Evolutionary conservation across 2,888 invertebrate species (phyloP), one percentile per base, ranked within the genome.

Genomic region (Diploptera punctata): DNA sequence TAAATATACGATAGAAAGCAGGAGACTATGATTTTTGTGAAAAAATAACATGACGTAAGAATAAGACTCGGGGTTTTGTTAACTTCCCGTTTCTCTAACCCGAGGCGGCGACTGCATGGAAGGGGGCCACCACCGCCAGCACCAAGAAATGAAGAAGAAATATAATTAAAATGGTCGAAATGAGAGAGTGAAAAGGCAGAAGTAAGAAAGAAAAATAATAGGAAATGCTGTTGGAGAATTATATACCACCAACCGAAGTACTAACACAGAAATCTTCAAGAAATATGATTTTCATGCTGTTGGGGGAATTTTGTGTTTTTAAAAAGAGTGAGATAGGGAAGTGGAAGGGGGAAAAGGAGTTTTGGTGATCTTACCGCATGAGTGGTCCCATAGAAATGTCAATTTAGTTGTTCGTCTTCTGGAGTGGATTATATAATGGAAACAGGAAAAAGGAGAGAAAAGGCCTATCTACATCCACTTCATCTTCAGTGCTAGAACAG

Each of bases 301-400:
- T 13, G 13, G 29, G 65, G 24, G 44, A 47, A n/a, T n/a, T 65
- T 29, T 43, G n/a, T 44, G n/a, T 24, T 44, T 47, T 44, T 65
- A 44, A 65, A 26, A 43, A 26, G 47, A 5, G 26, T 16, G 19
- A 9, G 44, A 44, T 3, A 21, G 47, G 10, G 10, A n/a, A n/a
- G n/a, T n/a, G 24, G 21, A 16, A 44, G 16, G 29, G 9, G 44
- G 26, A n/a, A 21, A 47, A 47, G 47, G 49, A 31, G 10, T 47
- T 69, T 18, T 70, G 67, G 61, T 73, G 67, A 69, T 72, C 70
- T 72, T 74, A 19, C 68, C 70, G 70, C 74, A 68, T 61, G 67
- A 54, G 49, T 71, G 62, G 68, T 52, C 70, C 70, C 70, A 72
- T 74, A 74, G 67, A 74, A 74, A 74, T 70, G 74, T 74, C 72